phyloP scores from a whole-genome alignment of 2,888 invertebrate genomes.

The Callyntrura sp. region DNA sequence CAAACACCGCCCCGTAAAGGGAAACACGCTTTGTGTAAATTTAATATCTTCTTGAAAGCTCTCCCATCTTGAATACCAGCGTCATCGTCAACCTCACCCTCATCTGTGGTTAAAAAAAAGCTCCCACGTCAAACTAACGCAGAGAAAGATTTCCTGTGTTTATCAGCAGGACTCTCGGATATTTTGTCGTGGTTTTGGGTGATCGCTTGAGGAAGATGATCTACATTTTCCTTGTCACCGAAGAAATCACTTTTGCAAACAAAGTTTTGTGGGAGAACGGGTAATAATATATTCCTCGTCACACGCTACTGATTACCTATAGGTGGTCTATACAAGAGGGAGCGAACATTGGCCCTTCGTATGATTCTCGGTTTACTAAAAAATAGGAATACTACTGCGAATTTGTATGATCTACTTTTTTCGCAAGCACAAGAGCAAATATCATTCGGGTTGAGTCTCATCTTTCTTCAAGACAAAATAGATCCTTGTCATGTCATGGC shows the following conservation, averaged over 20 bases:
- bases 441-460: slow-evolving; percentile 27
- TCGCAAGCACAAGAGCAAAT: neutral
- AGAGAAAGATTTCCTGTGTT: too few relatives aligned
- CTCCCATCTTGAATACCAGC: neutral
- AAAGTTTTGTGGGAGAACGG: slow-evolving; percentile 8
- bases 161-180: neutral
- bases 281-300: neutral
- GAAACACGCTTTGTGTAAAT: neutral
- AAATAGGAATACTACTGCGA: slow-evolving; percentile 14
- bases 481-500: slow-evolving; percentile 23
- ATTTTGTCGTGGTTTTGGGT: neutral
- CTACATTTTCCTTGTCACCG: neutral
- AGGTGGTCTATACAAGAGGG: neutral
- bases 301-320: slow-evolving; percentile 12
- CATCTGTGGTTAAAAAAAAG: neutral
- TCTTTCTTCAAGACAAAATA: neutral
- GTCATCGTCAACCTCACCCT: too few relatives aligned
- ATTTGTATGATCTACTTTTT: slow-evolving; percentile 16
- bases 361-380: neutral
- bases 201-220: neutral
- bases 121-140: too few relatives aligned
- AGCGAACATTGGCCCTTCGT: neutral
- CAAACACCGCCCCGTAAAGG: neutral
- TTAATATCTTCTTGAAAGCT: slow-evolving; percentile 13
- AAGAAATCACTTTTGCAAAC: slow-evolving; percentile 2